These are phyloP conservation scores for Mirza zaza DNA, from an alignment of 2,113 vertebrate species.

Conservation along the genomic window DNA sequence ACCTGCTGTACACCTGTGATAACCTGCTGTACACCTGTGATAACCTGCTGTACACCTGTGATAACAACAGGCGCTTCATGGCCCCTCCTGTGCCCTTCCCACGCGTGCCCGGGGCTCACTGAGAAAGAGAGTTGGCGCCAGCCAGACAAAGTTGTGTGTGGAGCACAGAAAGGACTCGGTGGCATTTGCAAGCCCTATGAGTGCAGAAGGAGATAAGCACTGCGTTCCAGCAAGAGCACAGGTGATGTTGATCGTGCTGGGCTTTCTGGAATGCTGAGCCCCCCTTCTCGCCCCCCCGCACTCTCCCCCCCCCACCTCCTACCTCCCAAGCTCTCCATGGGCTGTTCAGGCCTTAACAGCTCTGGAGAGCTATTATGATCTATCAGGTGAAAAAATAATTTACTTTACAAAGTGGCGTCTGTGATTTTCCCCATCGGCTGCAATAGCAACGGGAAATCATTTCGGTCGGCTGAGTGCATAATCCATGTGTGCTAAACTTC, in stretches of 20 bases:
- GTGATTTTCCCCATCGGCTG: neutral
- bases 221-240: neutral
- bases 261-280: neutral
- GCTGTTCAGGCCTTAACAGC: neutral
- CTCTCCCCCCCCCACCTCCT: accelerated
- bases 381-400: conserved; percentile 25
- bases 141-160: neutral
- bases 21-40: no score
- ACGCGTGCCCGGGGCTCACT: neutral
- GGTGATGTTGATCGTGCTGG: accelerated
- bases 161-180: neutral
- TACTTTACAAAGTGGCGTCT: neutral
- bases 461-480: neutral
- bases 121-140: neutral
- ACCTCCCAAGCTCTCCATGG: neutral
- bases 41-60: accelerated
- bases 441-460: neutral
- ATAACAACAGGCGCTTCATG: accelerated
- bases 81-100: accelerated
- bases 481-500: neutral
- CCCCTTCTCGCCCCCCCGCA: neutral
- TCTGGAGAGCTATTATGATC: conserved; percentile 43
- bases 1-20: no score
- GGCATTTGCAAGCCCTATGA: neutral
- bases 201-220: neutral